Percentiles rank a stretch among this genome's conserved stretches.
Conservation (phyloP, 2,113 vertebrate species). For the Nibea albiflora region DNA sequence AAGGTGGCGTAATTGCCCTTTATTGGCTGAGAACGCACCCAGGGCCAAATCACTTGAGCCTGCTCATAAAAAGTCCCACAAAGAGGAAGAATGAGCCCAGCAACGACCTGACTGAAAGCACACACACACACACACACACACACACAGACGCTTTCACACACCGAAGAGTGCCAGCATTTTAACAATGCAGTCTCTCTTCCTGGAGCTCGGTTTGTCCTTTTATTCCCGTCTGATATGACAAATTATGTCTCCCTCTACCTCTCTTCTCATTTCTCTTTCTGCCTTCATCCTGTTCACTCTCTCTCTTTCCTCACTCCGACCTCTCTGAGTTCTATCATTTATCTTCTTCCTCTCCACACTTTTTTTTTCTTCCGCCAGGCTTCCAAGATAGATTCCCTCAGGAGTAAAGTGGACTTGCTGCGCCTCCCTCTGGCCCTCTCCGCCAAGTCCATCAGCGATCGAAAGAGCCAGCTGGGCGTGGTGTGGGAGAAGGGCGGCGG, state of each 20-base stretch:
- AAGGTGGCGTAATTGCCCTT: slow-evolving; percentile 47
- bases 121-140: slow-evolving; percentile 32
- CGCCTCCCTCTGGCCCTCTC: slow-evolving; percentile 91
- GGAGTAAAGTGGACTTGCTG: slow-evolving; percentile 93
- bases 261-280: slow-evolving; percentile 15
- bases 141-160: slow-evolving; percentile 30
- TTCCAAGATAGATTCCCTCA: slow-evolving; percentile 98
- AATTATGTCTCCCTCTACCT: slow-evolving; percentile 42
- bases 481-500: slow-evolving; percentile 80
- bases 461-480: slow-evolving; percentile 82
- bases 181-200: slow-evolving; percentile 62
- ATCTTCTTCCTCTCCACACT: background rate
- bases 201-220: slow-evolving; percentile 26
- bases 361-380: slow-evolving; percentile 65
- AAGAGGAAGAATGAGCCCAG: slow-evolving; percentile 42
- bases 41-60: slow-evolving; percentile 44
- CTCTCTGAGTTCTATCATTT: background rate
- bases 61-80: slow-evolving; percentile 54
- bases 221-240: slow-evolving; percentile 56
- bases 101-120: slow-evolving; percentile 5
- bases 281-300: background rate
- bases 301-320: background rate
- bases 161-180: slow-evolving; percentile 34
- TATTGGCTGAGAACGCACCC: slow-evolving; percentile 50
- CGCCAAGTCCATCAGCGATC: slow-evolving; percentile 80